phyloP scores from a whole-genome alignment of 2,888 invertebrate species.

The Willowsia nigromaculata region DNA sequence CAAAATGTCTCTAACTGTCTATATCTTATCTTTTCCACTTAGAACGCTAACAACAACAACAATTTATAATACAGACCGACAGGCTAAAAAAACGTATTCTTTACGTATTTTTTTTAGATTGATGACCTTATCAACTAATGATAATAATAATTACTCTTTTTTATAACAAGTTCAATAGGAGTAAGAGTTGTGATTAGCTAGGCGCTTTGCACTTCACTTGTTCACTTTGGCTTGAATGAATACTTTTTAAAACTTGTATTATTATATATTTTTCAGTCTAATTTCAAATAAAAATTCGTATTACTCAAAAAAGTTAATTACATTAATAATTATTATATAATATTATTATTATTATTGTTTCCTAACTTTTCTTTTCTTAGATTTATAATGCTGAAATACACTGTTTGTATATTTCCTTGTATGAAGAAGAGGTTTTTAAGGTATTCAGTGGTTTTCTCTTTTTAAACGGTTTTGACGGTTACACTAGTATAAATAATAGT shows the following conservation, averaged over 20 bases:
- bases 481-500: not conserved
- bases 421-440: conserved; percentile 63
- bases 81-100: not conserved
- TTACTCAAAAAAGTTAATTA: conserved; percentile 40
- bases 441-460: conserved; percentile 55
- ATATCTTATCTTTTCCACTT: not conserved
- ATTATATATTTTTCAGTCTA: conserved; percentile 70
- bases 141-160: not conserved
- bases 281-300: conserved; percentile 74
- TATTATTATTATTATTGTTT: not conserved
- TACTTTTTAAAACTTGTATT: conserved; percentile 72
- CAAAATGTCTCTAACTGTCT: not conserved
- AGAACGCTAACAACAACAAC: not conserved
- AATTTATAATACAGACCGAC: not conserved
- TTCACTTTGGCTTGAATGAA: conserved; percentile 75
- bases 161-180: conserved; percentile 57
- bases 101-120: not conserved
- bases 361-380: not conserved
- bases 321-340: not conserved
- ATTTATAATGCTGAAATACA: conserved; percentile 51
- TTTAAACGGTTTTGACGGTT: not conserved
- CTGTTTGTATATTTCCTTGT: conserved; percentile 39
- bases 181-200: conserved; percentile 57
- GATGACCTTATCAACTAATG: conserved; percentile 4
- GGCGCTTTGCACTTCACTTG: conserved; percentile 74